Evolutionary conservation across 2,797 vertebrate genomes (phyloP).

Genomic region (Falco berigora): DNA sequence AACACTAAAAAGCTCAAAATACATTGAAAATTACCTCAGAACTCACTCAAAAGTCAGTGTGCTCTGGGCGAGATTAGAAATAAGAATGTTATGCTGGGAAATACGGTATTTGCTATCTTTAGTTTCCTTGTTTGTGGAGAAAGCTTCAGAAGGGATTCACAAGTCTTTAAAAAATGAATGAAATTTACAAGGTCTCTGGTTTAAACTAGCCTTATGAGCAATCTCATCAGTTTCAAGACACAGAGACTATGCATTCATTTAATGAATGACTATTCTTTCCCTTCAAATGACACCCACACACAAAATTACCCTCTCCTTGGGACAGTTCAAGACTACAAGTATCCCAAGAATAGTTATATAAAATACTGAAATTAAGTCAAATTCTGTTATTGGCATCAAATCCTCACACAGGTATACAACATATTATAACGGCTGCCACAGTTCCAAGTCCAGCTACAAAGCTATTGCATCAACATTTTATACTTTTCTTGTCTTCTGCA

Average conservation of each 20-base stretch:
- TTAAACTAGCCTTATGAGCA: not conserved
- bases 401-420: not conserved
- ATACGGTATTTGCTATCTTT: not conserved
- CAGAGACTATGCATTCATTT: not conserved
- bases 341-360: not conserved
- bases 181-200: not conserved
- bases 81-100: not conserved
- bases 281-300: not conserved
- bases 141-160: not conserved
- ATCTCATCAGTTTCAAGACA: not conserved
- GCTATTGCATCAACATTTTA: not conserved
- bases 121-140: not conserved
- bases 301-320: not conserved
- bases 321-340: not conserved
- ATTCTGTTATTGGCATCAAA: not conserved
- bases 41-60: not conserved
- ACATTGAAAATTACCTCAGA: not conserved
- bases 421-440: not conserved
- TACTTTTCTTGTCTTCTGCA: not conserved
- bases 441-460: not conserved
- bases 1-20: not conserved
- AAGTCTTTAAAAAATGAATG: not conserved
- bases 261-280: not conserved
- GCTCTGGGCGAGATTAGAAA: not conserved
- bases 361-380: not conserved